These are phyloP conservation scores for Cyaniris semiargus DNA, from an alignment of 2,888 invertebrate genomes.

Conservation along the genomic window DNA sequence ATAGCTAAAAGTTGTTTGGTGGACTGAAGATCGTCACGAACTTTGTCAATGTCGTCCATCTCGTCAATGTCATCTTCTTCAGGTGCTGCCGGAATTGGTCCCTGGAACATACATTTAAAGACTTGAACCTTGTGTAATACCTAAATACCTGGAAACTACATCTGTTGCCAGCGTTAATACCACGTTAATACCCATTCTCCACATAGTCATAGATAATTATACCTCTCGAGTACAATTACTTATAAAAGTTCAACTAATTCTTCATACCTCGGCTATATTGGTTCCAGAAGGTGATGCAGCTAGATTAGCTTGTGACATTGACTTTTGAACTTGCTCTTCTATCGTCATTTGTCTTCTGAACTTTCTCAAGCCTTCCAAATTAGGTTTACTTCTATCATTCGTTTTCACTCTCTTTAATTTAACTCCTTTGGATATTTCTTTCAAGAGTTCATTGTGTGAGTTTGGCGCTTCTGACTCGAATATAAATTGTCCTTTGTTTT, in stretches of 20 bases:
- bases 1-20: slow-evolving; percentile 94
- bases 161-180: background rate
- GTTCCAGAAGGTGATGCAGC: slow-evolving; percentile 76
- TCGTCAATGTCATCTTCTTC: slow-evolving; percentile 89
- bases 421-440: slow-evolving; percentile 90
- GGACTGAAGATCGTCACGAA: slow-evolving; percentile 93
- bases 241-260: background rate
- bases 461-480: slow-evolving; percentile 92
- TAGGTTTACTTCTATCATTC: slow-evolving; percentile 93
- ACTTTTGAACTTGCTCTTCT: slow-evolving; percentile 93
- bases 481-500: slow-evolving; percentile 89
- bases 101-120: slow-evolving; percentile 43
- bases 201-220: background rate
- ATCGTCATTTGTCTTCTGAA: slow-evolving; percentile 94
- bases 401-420: slow-evolving; percentile 87
- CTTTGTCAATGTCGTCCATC: slow-evolving; percentile 94
- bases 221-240: background rate
- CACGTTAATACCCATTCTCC: background rate
- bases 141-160: no score
- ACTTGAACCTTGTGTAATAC: background rate
- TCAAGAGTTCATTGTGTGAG: slow-evolving; percentile 88
- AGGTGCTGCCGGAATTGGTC: slow-evolving; percentile 47
- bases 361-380: slow-evolving; percentile 90
- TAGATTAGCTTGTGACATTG: slow-evolving; percentile 84
- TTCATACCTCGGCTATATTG: slow-evolving; percentile 57